phyloP scores from a whole-genome alignment of 2,888 invertebrate species.

The Eucriotettix oculatus region DNA sequence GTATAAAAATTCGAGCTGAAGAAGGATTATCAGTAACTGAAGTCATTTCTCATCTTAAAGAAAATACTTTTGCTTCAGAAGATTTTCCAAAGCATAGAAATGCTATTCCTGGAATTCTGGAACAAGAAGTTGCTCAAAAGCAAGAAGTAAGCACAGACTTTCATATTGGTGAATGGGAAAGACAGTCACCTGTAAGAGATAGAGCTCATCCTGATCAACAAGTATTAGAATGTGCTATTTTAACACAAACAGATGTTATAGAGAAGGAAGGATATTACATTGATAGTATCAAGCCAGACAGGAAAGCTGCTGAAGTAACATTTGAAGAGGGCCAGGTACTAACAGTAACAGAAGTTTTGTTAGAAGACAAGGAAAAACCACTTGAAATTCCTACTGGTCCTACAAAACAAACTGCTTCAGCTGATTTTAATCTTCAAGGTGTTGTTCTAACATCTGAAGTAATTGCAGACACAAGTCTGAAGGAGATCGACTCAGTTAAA shows the following conservation, averaged over 20 bases:
- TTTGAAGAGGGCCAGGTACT: conserved; percentile 41
- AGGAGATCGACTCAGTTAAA: conserved; percentile 12
- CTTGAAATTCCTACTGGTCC: conserved; percentile 25
- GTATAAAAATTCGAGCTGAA: conserved; percentile 9
- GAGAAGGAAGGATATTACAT: conserved; percentile 34
- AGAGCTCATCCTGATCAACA: conserved; percentile 35
- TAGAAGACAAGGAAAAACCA: conserved; percentile 30
- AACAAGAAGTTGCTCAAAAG: conserved; percentile 32
- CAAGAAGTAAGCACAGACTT: conserved; percentile 29
- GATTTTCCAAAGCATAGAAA: conserved; percentile 15
- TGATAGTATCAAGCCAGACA: conserved; percentile 30
- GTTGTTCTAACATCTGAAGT: conserved; percentile 43
- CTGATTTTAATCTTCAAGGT: conserved; percentile 33
- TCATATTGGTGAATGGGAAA: conserved; percentile 28
- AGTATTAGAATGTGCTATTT: conserved; percentile 34
- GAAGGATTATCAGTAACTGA: conserved; percentile 17
- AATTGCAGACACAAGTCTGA: conserved; percentile 29
- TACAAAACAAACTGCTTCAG: conserved; percentile 31
- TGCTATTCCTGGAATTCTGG: conserved; percentile 17
- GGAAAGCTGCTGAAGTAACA: conserved; percentile 32
- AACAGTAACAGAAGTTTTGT: conserved; percentile 32
- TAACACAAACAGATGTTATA: conserved; percentile 32
- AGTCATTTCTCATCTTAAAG: conserved; percentile 18
- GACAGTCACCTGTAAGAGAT: conserved; percentile 26
- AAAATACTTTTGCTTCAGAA: conserved; percentile 15